Evolutionary conservation across 1,140 invertebrate genomes (phyloP), one percentile per base, ranked within the genome.

Genomic region (Sesamia nonagrioides): DNA sequence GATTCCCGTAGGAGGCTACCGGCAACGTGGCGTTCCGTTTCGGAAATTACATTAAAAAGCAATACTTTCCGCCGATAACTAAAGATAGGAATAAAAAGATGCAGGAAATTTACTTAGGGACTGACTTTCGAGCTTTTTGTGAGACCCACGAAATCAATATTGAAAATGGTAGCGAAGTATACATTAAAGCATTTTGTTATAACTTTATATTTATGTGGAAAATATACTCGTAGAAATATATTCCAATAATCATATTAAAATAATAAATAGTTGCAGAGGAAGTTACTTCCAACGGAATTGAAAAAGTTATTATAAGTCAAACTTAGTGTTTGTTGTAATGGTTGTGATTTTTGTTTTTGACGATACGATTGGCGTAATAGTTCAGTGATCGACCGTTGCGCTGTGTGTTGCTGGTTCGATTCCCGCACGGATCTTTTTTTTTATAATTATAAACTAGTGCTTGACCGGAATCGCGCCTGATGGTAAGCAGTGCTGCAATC

Each of bases 11-110:
- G 89, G 89, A 87, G 81, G 73, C 72, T 66, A 54, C 74, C 58
- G 61, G 84, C 69, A 58, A 69, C 60, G 82, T 80, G 58, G 82
- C 78, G 82, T 90, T 89, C 88, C 90, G 87, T 90, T 90, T 91
- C 88, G 92, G 90, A 94, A 92, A 94, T 94, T 92, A 92, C 90
- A 88, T 94, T 93, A 94, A 94, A 90, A 90, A 88, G 89, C 90
- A 87, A 92, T 92, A 92, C 90, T 92, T 93, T 82, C 77, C 66
- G 83, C 83, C 86, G 86, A 88, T 88, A 88, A 87, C 83, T 84
- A 80, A 79, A 81, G 79, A 84, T 85, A 85, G 78, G 84, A 86
- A 74, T 78, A 80, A 88, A 90, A 83, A 87, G 89, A 86, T 88
- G 83, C 84, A 87, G 82, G 86, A 85, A 80, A 73, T 81, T 78